Evolutionary conservation across 1,140 invertebrate species (phyloP).

Genomic region (Drosophila ohnishii): DNA sequence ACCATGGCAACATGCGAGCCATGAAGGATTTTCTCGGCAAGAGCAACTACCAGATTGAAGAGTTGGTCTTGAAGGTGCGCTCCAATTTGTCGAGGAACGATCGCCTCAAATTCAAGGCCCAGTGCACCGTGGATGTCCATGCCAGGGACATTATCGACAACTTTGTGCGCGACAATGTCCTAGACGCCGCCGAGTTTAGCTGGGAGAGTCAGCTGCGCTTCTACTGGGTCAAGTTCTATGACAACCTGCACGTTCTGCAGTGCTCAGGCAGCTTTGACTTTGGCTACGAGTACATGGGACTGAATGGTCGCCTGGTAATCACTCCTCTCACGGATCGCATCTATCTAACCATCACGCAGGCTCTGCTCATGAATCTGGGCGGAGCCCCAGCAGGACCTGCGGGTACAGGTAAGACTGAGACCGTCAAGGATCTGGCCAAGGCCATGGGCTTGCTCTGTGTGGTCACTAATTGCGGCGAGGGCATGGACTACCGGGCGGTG

Average conservation of each 20-base stretch:
- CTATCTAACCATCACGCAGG: slow-evolving; percentile 95
- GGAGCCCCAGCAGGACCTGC: slow-evolving; percentile 91
- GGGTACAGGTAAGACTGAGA: slow-evolving; percentile 96
- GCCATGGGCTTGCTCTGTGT: slow-evolving; percentile 93
- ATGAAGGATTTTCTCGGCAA: slow-evolving; percentile 95
- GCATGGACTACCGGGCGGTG: slow-evolving; percentile 94
- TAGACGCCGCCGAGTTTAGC: slow-evolving; percentile 92
- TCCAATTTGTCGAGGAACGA: slow-evolving; percentile 90
- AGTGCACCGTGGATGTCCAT: slow-evolving; percentile 95
- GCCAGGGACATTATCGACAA: slow-evolving; percentile 93
- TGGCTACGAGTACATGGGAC: slow-evolving; percentile 97
- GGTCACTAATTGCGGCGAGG: slow-evolving; percentile 96
- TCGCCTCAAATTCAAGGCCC: slow-evolving; percentile 92
- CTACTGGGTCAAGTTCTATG: slow-evolving; percentile 93
- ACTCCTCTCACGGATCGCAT: slow-evolving; percentile 96
- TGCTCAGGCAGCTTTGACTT: slow-evolving; percentile 94
- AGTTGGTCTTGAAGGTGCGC: slow-evolving; percentile 88
- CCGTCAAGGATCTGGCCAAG: slow-evolving; percentile 94
- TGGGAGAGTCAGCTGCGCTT: slow-evolving; percentile 97
- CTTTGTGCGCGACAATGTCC: slow-evolving; percentile 93
- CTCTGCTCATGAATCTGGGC: slow-evolving; percentile 93
- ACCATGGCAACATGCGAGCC: slow-evolving; percentile 89
- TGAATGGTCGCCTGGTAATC: slow-evolving; percentile 94
- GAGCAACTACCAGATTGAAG: slow-evolving; percentile 92
- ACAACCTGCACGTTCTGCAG: slow-evolving; percentile 92